Evolutionary conservation across 2,113 vertebrate genomes (phyloP), one percentile per base, ranked within the genome.

Genomic region (Mystacornis crossleyi): DNA sequence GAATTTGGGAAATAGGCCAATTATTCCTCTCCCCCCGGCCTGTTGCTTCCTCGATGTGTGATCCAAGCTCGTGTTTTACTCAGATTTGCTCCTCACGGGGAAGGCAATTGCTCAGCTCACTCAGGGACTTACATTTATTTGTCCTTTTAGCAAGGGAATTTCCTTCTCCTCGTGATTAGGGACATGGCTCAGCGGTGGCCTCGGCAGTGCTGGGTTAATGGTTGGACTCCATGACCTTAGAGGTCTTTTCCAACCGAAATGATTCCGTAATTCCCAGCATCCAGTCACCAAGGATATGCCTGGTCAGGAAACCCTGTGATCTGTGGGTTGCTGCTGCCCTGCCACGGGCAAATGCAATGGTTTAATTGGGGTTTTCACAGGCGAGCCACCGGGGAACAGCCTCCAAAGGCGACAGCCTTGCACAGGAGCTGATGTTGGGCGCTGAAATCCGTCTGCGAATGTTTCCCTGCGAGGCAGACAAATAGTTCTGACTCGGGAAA

Each of bases 401-500:
- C 55, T 48, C 42, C 9, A 28, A 33, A 61, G 33, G 73, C 25
- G 65, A 53, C 45, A 75, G 2, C 45, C 61, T 43, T 6, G 74
- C 40, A 12, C 8, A 53, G 75, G 60, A 83, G 86, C 54, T 5
- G 82, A 40, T 3, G 34, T 1, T 21, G 82, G 62, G 33, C 1
- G 4, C 11, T 16, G 43, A n/a, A 53, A 50, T 48, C 50, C 14
- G 4, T 3, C 38, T 55, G 50, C 34, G 53, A 8, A 31, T 1
- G n/a, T 38, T 60, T 10, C 18, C 3, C 47, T 34, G 83, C 5
- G 61, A 48, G 51, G 55, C 34, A 47, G 38, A 38, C 50, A 8
- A 79, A 19, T 2, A 4, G 45, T 28, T 45, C 28, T 61, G 45
- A 19, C 34, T 13, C 0, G 0, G 36, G n/a, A 36, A 16, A 26